These are phyloP conservation scores for Delphinapterus leucas DNA, from an alignment of 2,113 vertebrate species.

Conservation along the genomic window DNA sequence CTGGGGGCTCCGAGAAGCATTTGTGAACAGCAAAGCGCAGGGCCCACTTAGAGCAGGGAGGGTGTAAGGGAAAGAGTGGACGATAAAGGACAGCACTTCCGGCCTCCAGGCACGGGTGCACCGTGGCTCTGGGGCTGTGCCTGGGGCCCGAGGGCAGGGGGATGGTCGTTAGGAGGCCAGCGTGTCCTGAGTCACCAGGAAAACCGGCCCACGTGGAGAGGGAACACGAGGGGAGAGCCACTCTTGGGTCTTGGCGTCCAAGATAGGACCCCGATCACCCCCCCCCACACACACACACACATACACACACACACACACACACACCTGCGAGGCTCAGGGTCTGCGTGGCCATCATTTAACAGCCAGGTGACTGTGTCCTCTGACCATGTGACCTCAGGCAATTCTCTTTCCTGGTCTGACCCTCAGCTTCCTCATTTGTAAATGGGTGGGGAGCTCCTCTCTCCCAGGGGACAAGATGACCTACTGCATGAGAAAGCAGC, in stretches of 20 bases:
- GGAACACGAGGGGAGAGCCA: neutral
- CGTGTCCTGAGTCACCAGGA: neutral
- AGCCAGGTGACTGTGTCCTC: neutral
- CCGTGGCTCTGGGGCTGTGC: neutral
- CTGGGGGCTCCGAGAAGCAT: too few species aligned
- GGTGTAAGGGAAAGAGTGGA: fast-evolving
- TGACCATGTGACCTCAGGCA: neutral
- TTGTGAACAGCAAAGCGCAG: neutral
- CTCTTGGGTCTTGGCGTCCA: neutral
- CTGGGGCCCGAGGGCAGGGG: neutral
- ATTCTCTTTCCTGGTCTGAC: neutral
- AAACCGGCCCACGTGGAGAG: neutral
- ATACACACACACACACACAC: too few species aligned
- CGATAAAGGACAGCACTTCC: fast-evolving
- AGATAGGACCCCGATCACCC: neutral
- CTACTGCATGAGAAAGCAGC: fast-evolving
- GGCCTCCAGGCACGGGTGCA: fast-evolving
- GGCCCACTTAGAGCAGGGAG: fast-evolving
- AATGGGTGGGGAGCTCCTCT: neutral
- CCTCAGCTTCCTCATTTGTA: neutral
- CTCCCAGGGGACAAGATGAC: neutral
- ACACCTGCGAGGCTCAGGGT: neutral
- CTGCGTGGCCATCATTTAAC: fast-evolving
- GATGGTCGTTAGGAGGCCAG: neutral
- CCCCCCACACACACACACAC: neutral